Evolutionary conservation across 2,888 invertebrate species (phyloP).

Genomic region (Netelia melanura): DNA sequence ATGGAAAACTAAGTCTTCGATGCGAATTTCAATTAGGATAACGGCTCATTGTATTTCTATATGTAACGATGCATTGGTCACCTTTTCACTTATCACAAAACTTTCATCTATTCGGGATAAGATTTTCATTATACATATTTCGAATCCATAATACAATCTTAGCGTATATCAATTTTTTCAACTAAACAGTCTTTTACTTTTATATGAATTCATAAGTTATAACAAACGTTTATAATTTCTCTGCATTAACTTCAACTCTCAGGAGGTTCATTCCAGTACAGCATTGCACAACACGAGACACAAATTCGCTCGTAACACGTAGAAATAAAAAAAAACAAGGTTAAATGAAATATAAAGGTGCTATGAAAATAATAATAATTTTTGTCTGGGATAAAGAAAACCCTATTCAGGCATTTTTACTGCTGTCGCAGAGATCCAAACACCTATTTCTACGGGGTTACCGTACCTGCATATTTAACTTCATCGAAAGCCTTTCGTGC

Average conservation of each 20-base stretch:
- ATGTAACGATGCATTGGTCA: background rate
- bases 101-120: too few relatives aligned
- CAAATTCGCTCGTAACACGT: too few relatives aligned
- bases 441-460: constrained; percentile 79
- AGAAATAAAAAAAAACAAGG: background rate
- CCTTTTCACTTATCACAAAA: background rate
- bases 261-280: background rate
- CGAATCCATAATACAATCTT: background rate
- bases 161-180: constrained; percentile 9
- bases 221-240: constrained; percentile 6
- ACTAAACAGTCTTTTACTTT: background rate
- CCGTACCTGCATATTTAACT: constrained; percentile 96
- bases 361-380: background rate
- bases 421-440: constrained; percentile 37
- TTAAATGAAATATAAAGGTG: background rate
- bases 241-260: background rate
- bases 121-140: too few relatives aligned
- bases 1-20: background rate
- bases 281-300: constrained; percentile 10
- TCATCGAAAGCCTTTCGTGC: constrained; percentile 99
- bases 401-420: constrained; percentile 60
- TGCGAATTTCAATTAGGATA: background rate
- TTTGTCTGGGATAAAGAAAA: background rate
- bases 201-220: background rate
- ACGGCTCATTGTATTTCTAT: background rate